Base-by-base conservation (phyloP, 2,113 vertebrate genomes). In the Cephalopholis sonnerati region DNA sequence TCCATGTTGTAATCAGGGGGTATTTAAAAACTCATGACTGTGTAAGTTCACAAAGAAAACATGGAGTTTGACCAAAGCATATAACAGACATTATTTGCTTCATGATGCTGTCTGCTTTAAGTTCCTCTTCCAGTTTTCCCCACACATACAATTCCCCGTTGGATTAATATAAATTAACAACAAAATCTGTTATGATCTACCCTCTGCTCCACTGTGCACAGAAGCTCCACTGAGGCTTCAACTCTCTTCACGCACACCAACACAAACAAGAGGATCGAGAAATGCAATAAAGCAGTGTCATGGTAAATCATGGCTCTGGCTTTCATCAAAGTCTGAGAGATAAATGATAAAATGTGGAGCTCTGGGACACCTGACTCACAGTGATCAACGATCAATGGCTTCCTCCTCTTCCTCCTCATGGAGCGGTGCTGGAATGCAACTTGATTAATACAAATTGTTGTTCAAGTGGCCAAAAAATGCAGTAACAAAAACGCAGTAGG, bases 321-420 rank as follows among this genome's bases (percentile, higher is more conserved):
- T 74, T 74, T 70, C 53, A 74, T 75, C 48, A 77, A 22, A 53
- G 15, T 27, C 44, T 17, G 11, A 63, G 13, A 82, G 67, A 48
- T 58, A 68, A 82, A 80, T 57, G 46, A 55, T 58, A 48, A 69
- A 69, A 77, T 29, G 25, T 62, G 25, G 69, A 77, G 74, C 74
- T 76, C 50, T 48, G 57, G 39, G 68, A 76, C 61, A 77, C 74
- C 68, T 79, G 57, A 67, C 59, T 76, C 50, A 25, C 44, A 18
- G 32, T 87, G 85, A 89, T 79, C 81, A 74, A 62, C 83, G 64
- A 79, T 63, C 71, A 55, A 9, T 41, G 55, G 81, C 73, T 77
- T 80, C 65, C 59, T 82, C 29, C 29, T 63, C 27, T 39, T 80
- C 5, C 54, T 83, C 66, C 62, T 55, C 17, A 8, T 61, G 39